Conservation (phyloP, 1,140 invertebrate species). For the Hycleus phaleratus region DNA sequence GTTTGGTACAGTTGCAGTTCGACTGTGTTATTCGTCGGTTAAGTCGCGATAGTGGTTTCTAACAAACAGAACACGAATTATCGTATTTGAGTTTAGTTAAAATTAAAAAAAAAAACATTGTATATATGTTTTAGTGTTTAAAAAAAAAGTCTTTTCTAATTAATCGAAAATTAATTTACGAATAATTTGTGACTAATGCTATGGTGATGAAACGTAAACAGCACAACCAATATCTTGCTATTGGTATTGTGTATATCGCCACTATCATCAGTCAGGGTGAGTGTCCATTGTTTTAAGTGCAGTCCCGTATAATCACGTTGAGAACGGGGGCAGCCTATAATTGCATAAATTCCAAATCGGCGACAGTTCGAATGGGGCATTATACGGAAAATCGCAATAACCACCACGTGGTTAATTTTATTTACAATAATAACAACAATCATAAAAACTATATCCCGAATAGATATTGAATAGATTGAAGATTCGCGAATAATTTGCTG, state of each 20-base stretch:
- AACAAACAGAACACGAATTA: neutral
- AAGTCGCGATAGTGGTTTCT: conserved; percentile 3
- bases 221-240: conserved; percentile 27
- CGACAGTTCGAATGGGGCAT: conserved; percentile 7
- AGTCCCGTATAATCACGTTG: conserved; percentile 12
- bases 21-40: conserved; percentile 16
- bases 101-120: neutral
- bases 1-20: conserved; percentile 24
- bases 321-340: conserved; percentile 12
- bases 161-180: neutral
- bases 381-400: neutral
- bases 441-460: too few species aligned
- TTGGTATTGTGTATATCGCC: conserved; percentile 33
- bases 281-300: conserved; percentile 16
- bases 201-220: conserved; percentile 28
- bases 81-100: neutral
- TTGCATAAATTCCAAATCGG: conserved; percentile 14
- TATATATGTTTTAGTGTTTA: conserved; percentile 3
- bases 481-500: too few species aligned
- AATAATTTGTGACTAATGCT: conserved; percentile 2
- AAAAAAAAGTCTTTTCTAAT: neutral
- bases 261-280: conserved; percentile 35
- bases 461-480: too few species aligned
- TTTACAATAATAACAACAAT: too few species aligned
- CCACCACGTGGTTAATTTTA: conserved; percentile 11